These are phyloP conservation scores for Rhinogobio ventralis DNA, from an alignment of 2,797 vertebrate genomes.

Conservation along the genomic window DNA sequence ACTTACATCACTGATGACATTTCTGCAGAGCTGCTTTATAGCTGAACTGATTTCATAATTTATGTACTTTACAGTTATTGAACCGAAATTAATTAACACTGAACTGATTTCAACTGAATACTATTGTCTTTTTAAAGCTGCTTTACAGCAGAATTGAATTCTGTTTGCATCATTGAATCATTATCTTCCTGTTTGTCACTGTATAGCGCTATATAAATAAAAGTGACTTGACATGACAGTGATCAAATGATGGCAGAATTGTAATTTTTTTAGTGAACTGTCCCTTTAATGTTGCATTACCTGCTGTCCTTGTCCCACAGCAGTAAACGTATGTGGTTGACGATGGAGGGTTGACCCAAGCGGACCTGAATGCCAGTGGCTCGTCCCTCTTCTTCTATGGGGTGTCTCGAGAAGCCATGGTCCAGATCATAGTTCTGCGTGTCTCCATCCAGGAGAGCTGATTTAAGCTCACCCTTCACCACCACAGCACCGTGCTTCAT, in stretches of 20 bases:
- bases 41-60: no score
- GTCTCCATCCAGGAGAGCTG: constrained; percentile 94
- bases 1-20: no score
- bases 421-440: constrained; percentile 98
- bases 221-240: neutral
- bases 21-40: no score
- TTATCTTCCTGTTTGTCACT: neutral
- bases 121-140: neutral
- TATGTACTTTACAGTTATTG: no score
- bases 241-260: neutral
- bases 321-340: constrained; percentile 93
- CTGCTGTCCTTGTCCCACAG: constrained; percentile 97
- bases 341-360: constrained; percentile 92
- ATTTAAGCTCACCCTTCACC: constrained; percentile 96
- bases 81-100: no score
- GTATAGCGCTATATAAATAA: neutral
- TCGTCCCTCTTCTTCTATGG: constrained; percentile 94
- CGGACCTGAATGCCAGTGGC: constrained; percentile 91
- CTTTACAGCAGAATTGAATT: neutral
- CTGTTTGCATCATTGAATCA: neutral
- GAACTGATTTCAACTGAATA: no score
- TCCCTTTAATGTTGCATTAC: constrained; percentile 69
- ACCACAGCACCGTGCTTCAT: constrained; percentile 98
- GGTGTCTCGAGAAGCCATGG: constrained; percentile 97
- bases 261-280: neutral